Evolutionary conservation across 2,888 invertebrate genomes (phyloP).

Genomic region (Nycteola revayana): DNA sequence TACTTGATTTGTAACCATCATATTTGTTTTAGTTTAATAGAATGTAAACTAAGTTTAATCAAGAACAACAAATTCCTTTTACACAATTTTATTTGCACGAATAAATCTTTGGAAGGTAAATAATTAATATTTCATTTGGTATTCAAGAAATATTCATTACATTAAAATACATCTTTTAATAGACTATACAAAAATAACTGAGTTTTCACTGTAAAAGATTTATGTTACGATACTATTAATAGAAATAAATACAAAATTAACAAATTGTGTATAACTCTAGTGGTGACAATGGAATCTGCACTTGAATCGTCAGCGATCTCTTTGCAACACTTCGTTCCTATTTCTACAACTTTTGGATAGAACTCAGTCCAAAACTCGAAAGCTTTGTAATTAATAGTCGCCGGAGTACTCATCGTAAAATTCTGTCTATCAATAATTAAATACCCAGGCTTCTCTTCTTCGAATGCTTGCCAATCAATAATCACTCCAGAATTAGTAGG

Average conservation of each 20-base stretch:
- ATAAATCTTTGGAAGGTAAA: constrained; percentile 40
- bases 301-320: constrained; percentile 70
- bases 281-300: constrained; percentile 40
- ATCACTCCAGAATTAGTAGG: constrained; percentile 87
- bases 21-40: too few species aligned
- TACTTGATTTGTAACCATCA: too few species aligned
- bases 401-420: constrained; percentile 88
- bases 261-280: constrained; percentile 45
- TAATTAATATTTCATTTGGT: constrained; percentile 46
- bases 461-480: constrained; percentile 89
- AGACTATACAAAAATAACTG: constrained; percentile 73
- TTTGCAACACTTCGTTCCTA: constrained; percentile 89
- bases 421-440: constrained; percentile 87
- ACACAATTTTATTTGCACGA: constrained; percentile 41
- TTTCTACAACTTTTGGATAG: constrained; percentile 88
- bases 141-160: constrained; percentile 38
- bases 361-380: constrained; percentile 93
- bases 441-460: constrained; percentile 85
- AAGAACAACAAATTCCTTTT: constrained; percentile 19
- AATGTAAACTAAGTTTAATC: neutral
- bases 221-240: constrained; percentile 48
- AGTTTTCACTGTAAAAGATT: constrained; percentile 34
- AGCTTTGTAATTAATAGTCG: constrained; percentile 87
- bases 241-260: constrained; percentile 47
- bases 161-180: constrained; percentile 63